A percentile compares a stretch with the other conserved stretches of the same genome.
Evolutionary conservation across 53 echinoderm and acorn worm genomes (phyloP).

Genomic region (Astropecten irregularis): DNA sequence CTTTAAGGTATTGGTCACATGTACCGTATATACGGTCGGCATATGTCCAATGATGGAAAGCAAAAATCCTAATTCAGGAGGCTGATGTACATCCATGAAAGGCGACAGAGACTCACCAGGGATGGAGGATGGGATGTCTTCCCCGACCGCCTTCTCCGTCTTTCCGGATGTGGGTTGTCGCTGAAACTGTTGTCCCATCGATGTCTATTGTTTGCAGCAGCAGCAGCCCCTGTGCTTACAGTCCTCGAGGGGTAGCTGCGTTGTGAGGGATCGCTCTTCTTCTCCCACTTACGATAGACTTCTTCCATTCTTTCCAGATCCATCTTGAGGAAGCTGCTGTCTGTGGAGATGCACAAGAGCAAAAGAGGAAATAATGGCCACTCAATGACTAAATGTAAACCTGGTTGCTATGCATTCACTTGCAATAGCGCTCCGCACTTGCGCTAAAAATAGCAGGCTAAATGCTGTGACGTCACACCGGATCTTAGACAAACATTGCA

Average conservation of each 20-base stretch:
- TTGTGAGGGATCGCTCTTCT: not conserved
- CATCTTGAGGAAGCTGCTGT: slow-evolving; percentile 3
- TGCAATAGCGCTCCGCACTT: no score
- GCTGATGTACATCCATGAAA: no score
- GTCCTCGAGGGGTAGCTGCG: not conserved
- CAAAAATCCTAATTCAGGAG: no score
- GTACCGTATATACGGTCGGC: no score
- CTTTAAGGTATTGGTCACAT: no score
- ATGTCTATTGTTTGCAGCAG: slow-evolving; percentile 6
- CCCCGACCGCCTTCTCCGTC: slow-evolving; percentile 35
- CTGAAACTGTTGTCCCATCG: slow-evolving; percentile 49
- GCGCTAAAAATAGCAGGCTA: no score
- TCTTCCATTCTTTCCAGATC: slow-evolving; percentile 69
- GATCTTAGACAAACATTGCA: no score
- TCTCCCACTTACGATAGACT: slow-evolving; percentile 77
- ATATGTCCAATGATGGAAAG: no score
- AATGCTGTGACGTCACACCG: no score
- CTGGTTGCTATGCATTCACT: no score
- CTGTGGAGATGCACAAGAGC: not conserved
- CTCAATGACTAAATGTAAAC: no score
- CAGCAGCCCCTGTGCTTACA: not conserved
- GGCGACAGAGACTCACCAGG: slow-evolving; percentile 20
- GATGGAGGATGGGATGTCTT: slow-evolving; percentile 4
- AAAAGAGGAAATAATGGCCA: not conserved
- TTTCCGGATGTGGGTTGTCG: slow-evolving; percentile 13